A percentile compares a stretch with the other conserved stretches of the same genome.
Conservation (phyloP, 1,140 invertebrate genomes). For the Cherax quadricarinatus region DNA sequence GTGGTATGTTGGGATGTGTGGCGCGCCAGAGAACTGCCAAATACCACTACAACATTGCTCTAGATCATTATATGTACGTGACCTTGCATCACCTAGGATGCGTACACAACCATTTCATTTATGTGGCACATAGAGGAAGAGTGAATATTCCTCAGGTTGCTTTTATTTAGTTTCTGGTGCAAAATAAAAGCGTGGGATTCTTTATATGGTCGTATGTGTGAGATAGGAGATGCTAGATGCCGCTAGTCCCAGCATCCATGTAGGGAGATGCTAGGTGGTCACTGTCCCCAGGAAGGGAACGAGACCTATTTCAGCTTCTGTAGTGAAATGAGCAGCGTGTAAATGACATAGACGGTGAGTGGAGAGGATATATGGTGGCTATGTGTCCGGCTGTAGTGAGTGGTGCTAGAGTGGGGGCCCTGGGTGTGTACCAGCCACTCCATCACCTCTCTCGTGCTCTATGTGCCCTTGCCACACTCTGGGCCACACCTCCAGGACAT, state of each 20-base stretch:
- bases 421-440: background rate
- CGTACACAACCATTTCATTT: too few species aligned
- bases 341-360: background rate
- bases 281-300: background rate
- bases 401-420: slow-evolving; percentile 1
- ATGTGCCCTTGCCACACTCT: slow-evolving; percentile 1
- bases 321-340: background rate
- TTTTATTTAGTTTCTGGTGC: too few species aligned
- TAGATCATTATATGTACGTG: background rate
- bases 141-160: too few species aligned
- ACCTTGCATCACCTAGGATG: too few species aligned
- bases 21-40: slow-evolving; percentile 20
- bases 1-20: slow-evolving; percentile 24
- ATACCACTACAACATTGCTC: slow-evolving; percentile 9
- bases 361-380: background rate
- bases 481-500: background rate
- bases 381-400: background rate
- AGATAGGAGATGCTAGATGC: slow-evolving; percentile 9
- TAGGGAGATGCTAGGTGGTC: slow-evolving; percentile 30
- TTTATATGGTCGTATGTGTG: background rate
- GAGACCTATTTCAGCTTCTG: background rate
- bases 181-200: too few species aligned
- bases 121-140: too few species aligned
- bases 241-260: background rate
- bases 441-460: background rate